Percentiles rank a stretch among this genome's conserved stretches.
phyloP scores from a whole-genome alignment of 2,888 invertebrate genomes.

The Bombyx huttoni region DNA sequence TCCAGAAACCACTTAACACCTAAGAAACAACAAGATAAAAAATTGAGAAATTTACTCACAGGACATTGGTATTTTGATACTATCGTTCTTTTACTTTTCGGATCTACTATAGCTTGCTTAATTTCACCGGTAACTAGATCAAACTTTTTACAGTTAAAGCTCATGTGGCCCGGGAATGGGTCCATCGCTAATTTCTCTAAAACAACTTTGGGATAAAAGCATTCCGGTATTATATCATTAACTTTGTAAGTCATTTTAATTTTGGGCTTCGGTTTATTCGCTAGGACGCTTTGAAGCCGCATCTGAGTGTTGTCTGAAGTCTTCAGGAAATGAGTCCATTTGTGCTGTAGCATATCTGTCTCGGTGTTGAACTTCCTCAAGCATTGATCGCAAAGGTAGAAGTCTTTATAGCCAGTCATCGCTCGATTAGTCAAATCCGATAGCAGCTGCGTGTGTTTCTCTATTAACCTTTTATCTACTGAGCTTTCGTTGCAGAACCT shows the following conservation, averaged over 20 bases:
- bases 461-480: slow-evolving; percentile 30
- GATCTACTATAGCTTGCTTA: slow-evolving; percentile 30
- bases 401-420: slow-evolving; percentile 44
- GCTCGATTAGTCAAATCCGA: slow-evolving; percentile 39
- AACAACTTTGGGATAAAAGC: slow-evolving; percentile 31
- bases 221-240: slow-evolving; percentile 15
- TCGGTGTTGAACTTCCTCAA: slow-evolving; percentile 41
- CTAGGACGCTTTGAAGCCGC: slow-evolving; percentile 12
- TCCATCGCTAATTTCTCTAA: slow-evolving; percentile 24
- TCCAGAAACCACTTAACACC: no score
- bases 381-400: slow-evolving; percentile 52
- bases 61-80: slow-evolving; percentile 41
- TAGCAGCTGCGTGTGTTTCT: slow-evolving; percentile 30
- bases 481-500: slow-evolving; percentile 49
- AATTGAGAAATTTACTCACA: slow-evolving; percentile 21
- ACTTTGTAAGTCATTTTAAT: neutral
- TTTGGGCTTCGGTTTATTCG: slow-evolving; percentile 6
- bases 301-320: slow-evolving; percentile 29
- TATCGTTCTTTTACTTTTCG: slow-evolving; percentile 35
- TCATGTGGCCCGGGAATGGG: neutral
- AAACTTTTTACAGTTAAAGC: slow-evolving; percentile 5
- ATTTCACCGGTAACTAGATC: slow-evolving; percentile 9
- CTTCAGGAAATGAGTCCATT: slow-evolving; percentile 50
- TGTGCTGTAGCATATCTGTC: slow-evolving; percentile 47
- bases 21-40: no score